These are phyloP conservation scores for Pseudorhombus dupliciocellatus DNA, from an alignment of 2,113 vertebrate species.

Conservation along the genomic window DNA sequence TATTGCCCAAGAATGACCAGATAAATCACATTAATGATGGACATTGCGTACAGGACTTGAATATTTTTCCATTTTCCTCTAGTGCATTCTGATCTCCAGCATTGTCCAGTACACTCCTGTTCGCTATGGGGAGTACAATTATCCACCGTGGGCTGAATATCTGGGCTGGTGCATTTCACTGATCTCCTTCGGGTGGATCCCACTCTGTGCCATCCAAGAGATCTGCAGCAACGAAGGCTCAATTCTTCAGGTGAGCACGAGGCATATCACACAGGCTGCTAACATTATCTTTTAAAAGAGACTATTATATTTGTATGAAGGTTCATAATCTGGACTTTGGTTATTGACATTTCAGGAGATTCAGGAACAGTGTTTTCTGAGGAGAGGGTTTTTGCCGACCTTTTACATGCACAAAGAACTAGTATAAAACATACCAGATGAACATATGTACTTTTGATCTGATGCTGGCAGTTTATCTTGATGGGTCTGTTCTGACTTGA, in stretches of 20 bases:
- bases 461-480: not conserved
- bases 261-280: not conserved
- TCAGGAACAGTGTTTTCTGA: too few relatives aligned
- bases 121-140: conserved; percentile 75
- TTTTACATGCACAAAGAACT: too few relatives aligned
- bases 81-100: conserved; percentile 78
- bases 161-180: conserved; percentile 79
- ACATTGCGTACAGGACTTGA: not conserved
- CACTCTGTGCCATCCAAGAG: conserved; percentile 79
- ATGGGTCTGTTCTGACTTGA: not conserved
- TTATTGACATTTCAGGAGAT: too few relatives aligned
- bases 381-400: too few relatives aligned
- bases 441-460: not conserved
- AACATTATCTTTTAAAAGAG: not conserved
- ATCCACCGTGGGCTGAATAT: conserved; percentile 78
- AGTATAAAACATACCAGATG: too few relatives aligned
- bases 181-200: conserved; percentile 81
- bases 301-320: too few relatives aligned
- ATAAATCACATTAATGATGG: not conserved
- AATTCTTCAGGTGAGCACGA: conserved; percentile 68
- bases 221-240: conserved; percentile 74
- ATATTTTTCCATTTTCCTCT: not conserved
- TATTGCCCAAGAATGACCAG: not conserved
- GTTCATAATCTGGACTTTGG: too few relatives aligned
- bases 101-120: conserved; percentile 76